Base-by-base conservation (phyloP, 1,140 invertebrate genomes). In the Wasmannia auropunctata region DNA sequence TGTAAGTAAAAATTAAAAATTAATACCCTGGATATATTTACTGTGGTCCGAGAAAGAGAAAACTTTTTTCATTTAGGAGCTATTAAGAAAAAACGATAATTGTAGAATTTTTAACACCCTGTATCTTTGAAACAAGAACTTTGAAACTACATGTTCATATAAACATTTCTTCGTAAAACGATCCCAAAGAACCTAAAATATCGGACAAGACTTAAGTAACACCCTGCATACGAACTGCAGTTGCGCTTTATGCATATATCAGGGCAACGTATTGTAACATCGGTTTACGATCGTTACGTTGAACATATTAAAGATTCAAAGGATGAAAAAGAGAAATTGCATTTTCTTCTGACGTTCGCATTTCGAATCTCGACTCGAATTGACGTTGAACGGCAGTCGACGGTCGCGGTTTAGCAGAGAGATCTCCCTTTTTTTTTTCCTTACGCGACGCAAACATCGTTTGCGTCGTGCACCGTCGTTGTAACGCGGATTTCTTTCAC, bases 401-500 rank as follows among this genome's bases (percentile, higher is more conserved):
- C n/a, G 37, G 19, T 69, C 25, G n/a, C 46, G n/a, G 25, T 60
- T 74, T 83, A 25, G 16, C 14, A 43, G 37, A 43, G 37, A 34
- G 22, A 7, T 43, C 28, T 22, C 65, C 4, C 4, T 25, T 14
- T 75, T 31, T 72, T 49, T 46, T 43, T 22, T 46, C 10, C 14
- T n/a, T n/a, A 1, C 7, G 10, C 11, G 34, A 69, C 16, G 22
- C 40, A 37, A 70, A 80, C 46, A 40, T 37, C 22, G 60, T 65
- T 79, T n/a, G 60, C 31, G n/a, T 49, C 28, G 31, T 16, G 56
- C 16, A 58, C 22, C 69, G 34, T 7, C 16, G 62, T 37, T 19
- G 46, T 56, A 80, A 80, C 63, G 77, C 46, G 63, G 8, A 69
- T 80, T 76, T 43, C 56, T 62, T 76, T 62, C 25, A 43, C 19